Conservation (phyloP, 2,113 vertebrate species). For the Chloebia gouldiae region DNA sequence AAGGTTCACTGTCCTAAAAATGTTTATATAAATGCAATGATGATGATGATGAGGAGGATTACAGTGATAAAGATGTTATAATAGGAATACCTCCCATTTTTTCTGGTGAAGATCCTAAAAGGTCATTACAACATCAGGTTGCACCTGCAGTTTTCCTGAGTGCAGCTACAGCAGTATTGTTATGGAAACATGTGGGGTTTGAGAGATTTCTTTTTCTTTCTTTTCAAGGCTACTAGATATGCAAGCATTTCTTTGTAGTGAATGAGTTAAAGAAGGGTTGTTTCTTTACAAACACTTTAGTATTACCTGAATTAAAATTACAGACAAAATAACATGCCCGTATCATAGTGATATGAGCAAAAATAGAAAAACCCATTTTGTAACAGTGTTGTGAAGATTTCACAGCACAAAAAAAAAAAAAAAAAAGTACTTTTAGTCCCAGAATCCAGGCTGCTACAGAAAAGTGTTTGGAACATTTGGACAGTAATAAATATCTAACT, state of each 20-base stretch:
- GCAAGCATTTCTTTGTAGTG: background rate
- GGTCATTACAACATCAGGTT: background rate
- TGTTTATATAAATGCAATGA: background rate
- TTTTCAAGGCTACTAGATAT: background rate
- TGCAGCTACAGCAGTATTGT: background rate
- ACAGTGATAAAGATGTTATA: background rate
- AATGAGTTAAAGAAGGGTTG: background rate
- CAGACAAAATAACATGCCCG: background rate
- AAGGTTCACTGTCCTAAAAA: background rate
- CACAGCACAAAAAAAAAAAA: background rate
- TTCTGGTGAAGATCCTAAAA: background rate
- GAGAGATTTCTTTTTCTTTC: background rate
- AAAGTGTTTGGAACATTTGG: background rate
- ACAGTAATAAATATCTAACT: constrained; percentile 29
- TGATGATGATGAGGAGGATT: background rate
- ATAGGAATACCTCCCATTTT: background rate
- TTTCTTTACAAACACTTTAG: background rate
- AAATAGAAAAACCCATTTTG: background rate
- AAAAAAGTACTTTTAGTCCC: background rate
- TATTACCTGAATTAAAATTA: background rate
- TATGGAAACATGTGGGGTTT: background rate
- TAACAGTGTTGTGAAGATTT: background rate
- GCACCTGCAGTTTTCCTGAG: background rate
- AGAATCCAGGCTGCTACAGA: background rate
- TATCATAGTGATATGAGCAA: background rate